phyloP scores from a whole-genome alignment of 1,140 invertebrate genomes.

The Drosophila persimilis region DNA sequence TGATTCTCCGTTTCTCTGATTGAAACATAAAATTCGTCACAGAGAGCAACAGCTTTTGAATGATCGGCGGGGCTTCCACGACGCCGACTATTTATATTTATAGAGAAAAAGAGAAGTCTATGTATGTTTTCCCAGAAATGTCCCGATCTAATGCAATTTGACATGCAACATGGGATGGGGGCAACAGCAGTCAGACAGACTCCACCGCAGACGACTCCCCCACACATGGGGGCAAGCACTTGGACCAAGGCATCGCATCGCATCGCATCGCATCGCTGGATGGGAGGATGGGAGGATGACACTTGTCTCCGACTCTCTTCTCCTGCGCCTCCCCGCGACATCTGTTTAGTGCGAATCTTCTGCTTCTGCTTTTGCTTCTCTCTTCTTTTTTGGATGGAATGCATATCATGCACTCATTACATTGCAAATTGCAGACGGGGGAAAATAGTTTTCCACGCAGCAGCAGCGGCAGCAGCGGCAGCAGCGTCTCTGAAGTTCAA shows the following conservation, averaged over 20 bases:
- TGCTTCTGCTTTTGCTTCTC: background rate
- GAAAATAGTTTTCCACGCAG: slow-evolving; percentile 49
- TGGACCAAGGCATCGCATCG: slow-evolving; percentile 38
- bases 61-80: slow-evolving; percentile 26
- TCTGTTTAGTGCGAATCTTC: slow-evolving; percentile 61
- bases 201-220: slow-evolving; percentile 37
- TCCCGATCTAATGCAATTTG: slow-evolving; percentile 75
- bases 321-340: slow-evolving; percentile 41
- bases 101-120: slow-evolving; percentile 17
- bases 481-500: slow-evolving; percentile 65
- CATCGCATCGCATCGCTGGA: background rate
- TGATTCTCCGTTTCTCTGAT: slow-evolving; percentile 28
- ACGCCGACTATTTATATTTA: slow-evolving; percentile 49
- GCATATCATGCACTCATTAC: slow-evolving; percentile 77
- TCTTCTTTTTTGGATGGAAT: slow-evolving; percentile 56
- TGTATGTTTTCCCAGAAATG: slow-evolving; percentile 59
- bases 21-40: slow-evolving; percentile 60
- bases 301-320: slow-evolving; percentile 38
- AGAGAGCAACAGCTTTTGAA: slow-evolving; percentile 40
- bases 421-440: slow-evolving; percentile 69
- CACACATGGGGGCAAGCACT: slow-evolving; percentile 13
- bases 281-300: slow-evolving; percentile 32
- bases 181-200: slow-evolving; percentile 43
- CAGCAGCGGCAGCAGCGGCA: slow-evolving; percentile 18
- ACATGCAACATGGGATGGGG: slow-evolving; percentile 69